phyloP scores from a whole-genome alignment of 2,797 vertebrate genomes.

The Margarornis squamiger region DNA sequence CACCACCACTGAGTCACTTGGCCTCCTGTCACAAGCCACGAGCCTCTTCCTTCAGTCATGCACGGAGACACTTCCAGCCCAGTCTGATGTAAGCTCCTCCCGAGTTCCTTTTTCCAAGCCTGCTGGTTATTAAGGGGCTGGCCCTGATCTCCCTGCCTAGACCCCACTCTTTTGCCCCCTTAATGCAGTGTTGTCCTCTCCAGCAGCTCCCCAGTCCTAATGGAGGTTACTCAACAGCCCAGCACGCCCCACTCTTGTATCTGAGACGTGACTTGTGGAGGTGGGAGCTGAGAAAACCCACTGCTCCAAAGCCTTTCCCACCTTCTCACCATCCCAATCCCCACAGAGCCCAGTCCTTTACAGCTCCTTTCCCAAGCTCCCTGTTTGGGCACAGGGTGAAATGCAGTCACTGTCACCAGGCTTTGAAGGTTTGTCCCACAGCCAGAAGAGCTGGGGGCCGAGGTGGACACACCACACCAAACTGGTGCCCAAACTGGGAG shows the following conservation, averaged over 20 bases:
- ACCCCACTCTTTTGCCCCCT: background rate
- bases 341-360: background rate
- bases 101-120: background rate
- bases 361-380: background rate
- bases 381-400: background rate
- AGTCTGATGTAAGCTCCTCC: background rate
- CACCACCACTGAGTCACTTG: constrained; percentile 42
- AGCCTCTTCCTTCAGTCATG: background rate
- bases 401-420: fast-evolving
- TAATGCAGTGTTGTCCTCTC: background rate
- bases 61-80: background rate
- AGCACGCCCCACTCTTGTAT: background rate
- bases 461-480: background rate
- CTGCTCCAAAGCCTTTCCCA: background rate
- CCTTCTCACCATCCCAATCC: background rate
- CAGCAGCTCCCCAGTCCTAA: background rate
- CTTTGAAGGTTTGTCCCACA: background rate
- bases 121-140: background rate
- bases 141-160: background rate
- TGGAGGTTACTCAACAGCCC: background rate
- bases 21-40: background rate
- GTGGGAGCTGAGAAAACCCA: background rate
- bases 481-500: background rate
- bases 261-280: background rate
- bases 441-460: background rate